These are phyloP conservation scores for Hydractinia symbiolongicarpus DNA, from an alignment of 30 jellyfish, hydroid and myxozoan species.

Conservation along the genomic window DNA sequence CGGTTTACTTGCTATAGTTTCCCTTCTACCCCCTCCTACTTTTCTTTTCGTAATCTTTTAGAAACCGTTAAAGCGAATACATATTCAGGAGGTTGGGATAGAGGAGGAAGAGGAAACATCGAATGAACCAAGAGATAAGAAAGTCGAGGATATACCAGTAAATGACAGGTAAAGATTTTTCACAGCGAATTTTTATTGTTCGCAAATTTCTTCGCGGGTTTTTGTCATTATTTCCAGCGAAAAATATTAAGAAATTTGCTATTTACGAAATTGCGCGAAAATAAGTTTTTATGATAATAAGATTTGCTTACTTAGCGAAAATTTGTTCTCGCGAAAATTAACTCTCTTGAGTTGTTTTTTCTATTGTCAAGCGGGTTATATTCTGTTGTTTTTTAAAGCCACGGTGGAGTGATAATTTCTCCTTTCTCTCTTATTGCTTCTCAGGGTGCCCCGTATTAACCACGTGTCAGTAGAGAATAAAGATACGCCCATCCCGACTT, in stretches of 20 bases:
- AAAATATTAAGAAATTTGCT: too few relatives aligned
- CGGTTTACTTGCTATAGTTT: neutral
- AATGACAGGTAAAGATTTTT: neutral
- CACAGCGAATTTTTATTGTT: too few relatives aligned
- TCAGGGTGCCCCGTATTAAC: conserved; percentile 10
- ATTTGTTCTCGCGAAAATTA: too few relatives aligned
- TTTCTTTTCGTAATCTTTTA: neutral
- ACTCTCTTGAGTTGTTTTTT: too few relatives aligned
- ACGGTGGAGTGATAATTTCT: too few relatives aligned
- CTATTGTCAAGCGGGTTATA: too few relatives aligned
- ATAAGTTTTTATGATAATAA: too few relatives aligned
- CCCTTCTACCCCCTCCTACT: neutral
- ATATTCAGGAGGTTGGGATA: conserved; percentile 58
- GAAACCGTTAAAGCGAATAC: conserved; percentile 63
- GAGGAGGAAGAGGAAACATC: conserved; percentile 39
- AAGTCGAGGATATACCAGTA: neutral
- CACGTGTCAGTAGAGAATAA: neutral
- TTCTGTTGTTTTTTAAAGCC: too few relatives aligned
- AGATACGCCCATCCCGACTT: conserved; percentile 33
- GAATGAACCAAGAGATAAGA: neutral
- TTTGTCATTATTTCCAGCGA: too few relatives aligned
- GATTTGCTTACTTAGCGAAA: too few relatives aligned
- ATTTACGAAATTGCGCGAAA: too few relatives aligned
- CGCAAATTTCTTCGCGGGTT: too few relatives aligned
- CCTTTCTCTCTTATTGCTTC: neutral